These are phyloP conservation scores for Zootoca vivipara DNA, from an alignment of 2,113 vertebrate genomes.

Conservation along the genomic window DNA sequence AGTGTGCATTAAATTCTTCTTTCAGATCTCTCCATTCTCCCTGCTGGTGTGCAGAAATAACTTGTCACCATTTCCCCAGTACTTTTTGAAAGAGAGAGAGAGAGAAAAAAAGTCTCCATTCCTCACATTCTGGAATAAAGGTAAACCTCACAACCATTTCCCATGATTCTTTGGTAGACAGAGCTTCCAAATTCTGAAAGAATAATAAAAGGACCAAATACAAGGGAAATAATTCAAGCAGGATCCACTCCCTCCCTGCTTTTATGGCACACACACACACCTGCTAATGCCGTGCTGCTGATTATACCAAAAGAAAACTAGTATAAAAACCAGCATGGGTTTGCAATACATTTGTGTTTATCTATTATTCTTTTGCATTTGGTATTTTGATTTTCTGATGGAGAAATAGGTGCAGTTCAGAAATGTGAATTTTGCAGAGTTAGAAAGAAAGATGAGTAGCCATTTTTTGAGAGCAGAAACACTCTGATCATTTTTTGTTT, in stretches of 20 bases:
- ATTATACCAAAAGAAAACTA: not conserved
- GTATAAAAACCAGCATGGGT: not conserved
- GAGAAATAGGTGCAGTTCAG: not conserved
- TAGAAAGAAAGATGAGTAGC: not conserved
- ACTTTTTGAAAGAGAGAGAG: not conserved
- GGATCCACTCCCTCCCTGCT: constrained; percentile 10
- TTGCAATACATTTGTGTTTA: not conserved
- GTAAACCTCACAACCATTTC: constrained; percentile 36
- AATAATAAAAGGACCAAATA: constrained; percentile 25
- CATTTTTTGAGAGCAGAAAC: too few species aligned
- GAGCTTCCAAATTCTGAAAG: constrained; percentile 31
- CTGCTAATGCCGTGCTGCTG: too few species aligned
- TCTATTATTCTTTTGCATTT: not conserved
- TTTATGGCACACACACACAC: not conserved
- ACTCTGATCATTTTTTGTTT: too few species aligned
- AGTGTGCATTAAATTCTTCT: constrained; percentile 26
- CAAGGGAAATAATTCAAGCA: not conserved
- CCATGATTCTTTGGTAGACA: constrained; percentile 31
- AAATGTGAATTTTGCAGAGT: not conserved
- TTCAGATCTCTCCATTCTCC: constrained; percentile 21
- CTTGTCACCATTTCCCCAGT: constrained; percentile 27
- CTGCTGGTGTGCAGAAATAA: constrained; percentile 33
- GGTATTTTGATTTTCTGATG: not conserved
- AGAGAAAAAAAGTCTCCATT: not conserved
- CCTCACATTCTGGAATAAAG: not conserved